phyloP scores from a whole-genome alignment of 2,888 invertebrate genomes.

The Hanleya hanleyi region DNA sequence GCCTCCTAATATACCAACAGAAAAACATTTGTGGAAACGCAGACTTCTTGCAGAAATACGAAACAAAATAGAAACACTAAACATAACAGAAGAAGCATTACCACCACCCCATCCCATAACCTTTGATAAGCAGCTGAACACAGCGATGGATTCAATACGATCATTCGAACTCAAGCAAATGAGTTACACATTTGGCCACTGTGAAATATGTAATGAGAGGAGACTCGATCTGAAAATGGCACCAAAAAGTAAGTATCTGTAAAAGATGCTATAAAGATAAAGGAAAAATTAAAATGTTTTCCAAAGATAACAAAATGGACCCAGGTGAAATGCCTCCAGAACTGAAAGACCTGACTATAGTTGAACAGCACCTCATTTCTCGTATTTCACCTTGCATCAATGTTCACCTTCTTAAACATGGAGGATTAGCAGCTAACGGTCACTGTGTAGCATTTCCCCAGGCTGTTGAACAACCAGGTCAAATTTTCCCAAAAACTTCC shows the following conservation, averaged over 20 bases:
- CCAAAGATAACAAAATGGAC: slow-evolving; percentile 33
- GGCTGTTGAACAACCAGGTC: slow-evolving; percentile 5
- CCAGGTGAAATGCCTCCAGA: too few species aligned
- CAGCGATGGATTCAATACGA: slow-evolving; percentile 14
- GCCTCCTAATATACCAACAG: too few species aligned
- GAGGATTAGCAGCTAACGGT: too few species aligned
- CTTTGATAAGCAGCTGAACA: neutral
- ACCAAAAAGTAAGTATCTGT: slow-evolving; percentile 7
- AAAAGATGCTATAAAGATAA: slow-evolving; percentile 19
- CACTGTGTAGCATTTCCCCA: too few species aligned
- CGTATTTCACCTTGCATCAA: slow-evolving; percentile 14
- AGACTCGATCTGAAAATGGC: slow-evolving; percentile 17
- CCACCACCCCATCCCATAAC: neutral
- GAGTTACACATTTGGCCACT: too few species aligned
- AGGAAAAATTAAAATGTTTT: slow-evolving; percentile 34
- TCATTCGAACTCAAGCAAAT: too few species aligned
- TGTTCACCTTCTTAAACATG: too few species aligned
- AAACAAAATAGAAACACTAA: neutral
- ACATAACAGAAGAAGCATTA: too few species aligned
- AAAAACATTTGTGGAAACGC: too few species aligned
- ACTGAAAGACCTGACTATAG: too few species aligned
- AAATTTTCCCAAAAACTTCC: slow-evolving; percentile 14
- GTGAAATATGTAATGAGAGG: slow-evolving; percentile 27
- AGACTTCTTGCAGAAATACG: too few species aligned
- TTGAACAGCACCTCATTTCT: slow-evolving; percentile 22